A percentile compares a stretch with the other conserved stretches of the same genome.
Evolutionary conservation across 2,888 invertebrate genomes (phyloP).

Genomic region (Aphodius granarius): DNA sequence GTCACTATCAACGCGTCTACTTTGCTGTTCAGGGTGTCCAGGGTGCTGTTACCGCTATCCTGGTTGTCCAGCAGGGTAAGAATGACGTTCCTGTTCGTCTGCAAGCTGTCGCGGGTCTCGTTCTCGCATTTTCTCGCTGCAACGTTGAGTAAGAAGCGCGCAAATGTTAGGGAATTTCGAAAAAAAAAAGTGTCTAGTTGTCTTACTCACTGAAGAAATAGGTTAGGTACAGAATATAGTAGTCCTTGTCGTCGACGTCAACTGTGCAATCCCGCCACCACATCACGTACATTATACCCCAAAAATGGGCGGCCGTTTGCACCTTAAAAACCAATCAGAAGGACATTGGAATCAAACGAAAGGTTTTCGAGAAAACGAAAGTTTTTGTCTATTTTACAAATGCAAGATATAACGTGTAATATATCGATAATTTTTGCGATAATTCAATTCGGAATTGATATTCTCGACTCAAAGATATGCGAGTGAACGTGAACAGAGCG

Average conservation of each 20-base stretch:
- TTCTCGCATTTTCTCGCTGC: conserved; percentile 7
- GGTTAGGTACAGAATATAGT: conserved; percentile 42
- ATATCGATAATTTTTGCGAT: too few species aligned
- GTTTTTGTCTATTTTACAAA: too few species aligned
- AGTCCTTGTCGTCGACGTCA: conserved; percentile 34
- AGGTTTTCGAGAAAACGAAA: too few species aligned
- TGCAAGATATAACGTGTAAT: too few species aligned
- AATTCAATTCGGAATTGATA: too few species aligned
- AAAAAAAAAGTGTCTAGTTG: background rate
- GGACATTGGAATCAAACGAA: too few species aligned
- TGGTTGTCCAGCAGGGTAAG: background rate
- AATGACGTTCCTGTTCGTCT: background rate
- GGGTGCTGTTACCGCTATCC: background rate
- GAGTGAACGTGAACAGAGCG: too few species aligned
- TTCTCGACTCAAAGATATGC: too few species aligned
- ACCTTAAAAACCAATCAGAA: conserved; percentile 41
- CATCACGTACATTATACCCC: conserved; percentile 39
- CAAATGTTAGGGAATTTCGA: background rate
- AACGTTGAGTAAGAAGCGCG: background rate
- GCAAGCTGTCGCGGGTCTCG: background rate
- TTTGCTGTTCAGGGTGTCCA: background rate
- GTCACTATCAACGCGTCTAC: conserved; percentile 23
- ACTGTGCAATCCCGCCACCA: conserved; percentile 38
- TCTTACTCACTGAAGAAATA: conserved; percentile 46
- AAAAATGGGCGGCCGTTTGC: conserved; percentile 42